These are phyloP conservation scores for Mycteria americana DNA, from an alignment of 2,797 vertebrate species.

Conservation along the genomic window DNA sequence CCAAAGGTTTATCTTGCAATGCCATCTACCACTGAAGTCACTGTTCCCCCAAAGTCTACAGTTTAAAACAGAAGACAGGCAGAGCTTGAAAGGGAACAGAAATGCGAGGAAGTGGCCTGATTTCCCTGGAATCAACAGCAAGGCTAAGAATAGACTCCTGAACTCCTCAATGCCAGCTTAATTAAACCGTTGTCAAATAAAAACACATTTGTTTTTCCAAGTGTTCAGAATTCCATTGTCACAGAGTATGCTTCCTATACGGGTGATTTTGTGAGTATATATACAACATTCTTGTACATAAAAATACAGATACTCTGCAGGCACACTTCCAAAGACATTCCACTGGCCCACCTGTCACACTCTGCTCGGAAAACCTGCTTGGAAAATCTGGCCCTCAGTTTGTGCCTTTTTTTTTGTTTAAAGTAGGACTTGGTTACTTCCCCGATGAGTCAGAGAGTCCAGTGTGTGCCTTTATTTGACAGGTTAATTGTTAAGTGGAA, in stretches of 20 bases:
- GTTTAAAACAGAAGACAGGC: not conserved
- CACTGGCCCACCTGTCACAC: not conserved
- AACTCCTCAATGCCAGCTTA: not conserved
- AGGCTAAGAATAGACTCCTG: not conserved
- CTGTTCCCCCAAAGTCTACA: not conserved
- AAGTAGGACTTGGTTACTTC: not conserved
- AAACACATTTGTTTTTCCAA: not conserved
- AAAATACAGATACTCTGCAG: not conserved
- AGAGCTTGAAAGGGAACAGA: not conserved
- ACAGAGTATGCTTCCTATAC: accelerated
- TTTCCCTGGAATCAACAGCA: not conserved
- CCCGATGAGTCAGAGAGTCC: not conserved
- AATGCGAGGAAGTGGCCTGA: not conserved
- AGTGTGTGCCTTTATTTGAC: not conserved
- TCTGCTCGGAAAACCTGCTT: not conserved
- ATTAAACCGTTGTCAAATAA: not conserved
- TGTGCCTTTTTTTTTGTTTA: not conserved
- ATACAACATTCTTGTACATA: not conserved
- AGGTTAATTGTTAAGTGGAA: slow-evolving; percentile 35
- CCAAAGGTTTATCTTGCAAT: not conserved
- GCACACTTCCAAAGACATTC: not conserved
- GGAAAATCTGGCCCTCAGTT: not conserved
- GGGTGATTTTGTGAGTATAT: not conserved
- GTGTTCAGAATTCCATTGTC: not conserved
- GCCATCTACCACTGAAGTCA: not conserved